phyloP scores from a whole-genome alignment of 2,888 invertebrate species.

The Drosophila pegasa region DNA sequence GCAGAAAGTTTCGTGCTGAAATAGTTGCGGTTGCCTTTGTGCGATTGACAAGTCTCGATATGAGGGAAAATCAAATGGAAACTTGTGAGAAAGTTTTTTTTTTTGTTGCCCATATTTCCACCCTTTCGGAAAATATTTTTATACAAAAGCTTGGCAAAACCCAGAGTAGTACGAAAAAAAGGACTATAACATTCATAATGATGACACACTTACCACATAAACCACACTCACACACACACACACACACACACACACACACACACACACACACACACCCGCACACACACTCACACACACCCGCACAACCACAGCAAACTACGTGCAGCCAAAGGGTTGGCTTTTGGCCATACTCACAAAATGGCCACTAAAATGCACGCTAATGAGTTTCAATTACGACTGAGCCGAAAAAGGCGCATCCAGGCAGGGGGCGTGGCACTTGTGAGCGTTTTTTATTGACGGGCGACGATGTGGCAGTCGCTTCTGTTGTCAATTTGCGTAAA shows the following conservation, averaged over 20 bases:
- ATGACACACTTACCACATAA: conserved; percentile 80
- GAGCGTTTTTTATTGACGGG: conserved; percentile 66
- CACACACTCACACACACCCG: conserved; percentile 2
- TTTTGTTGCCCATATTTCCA: not conserved
- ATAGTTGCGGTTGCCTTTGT: conserved; percentile 17
- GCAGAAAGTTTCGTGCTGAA: conserved; percentile 13
- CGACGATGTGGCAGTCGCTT: conserved; percentile 64
- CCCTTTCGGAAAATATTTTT: conserved; percentile 5
- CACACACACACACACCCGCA: not conserved
- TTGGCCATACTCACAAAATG: conserved; percentile 53
- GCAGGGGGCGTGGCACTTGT: conserved; percentile 28
- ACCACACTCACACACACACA: conserved; percentile 54
- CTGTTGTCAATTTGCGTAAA: conserved; percentile 74
- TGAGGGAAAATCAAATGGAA: conserved; percentile 1
- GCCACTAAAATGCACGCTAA: conserved; percentile 80
- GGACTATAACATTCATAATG: conserved; percentile 65
- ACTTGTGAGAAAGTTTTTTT: not conserved
- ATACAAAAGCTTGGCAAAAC: conserved; percentile 43
- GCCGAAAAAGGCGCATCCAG: not conserved
- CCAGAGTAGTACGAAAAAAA: conserved; percentile 34
- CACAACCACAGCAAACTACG: conserved; percentile 40
- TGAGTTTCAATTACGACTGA: conserved; percentile 78
- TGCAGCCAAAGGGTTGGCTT: conserved; percentile 64
- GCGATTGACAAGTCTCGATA: conserved; percentile 30
- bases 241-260: conserved; percentile 12